phyloP scores from a whole-genome alignment of 2,888 invertebrate species.

The Lepidocyrtinus sp. region DNA sequence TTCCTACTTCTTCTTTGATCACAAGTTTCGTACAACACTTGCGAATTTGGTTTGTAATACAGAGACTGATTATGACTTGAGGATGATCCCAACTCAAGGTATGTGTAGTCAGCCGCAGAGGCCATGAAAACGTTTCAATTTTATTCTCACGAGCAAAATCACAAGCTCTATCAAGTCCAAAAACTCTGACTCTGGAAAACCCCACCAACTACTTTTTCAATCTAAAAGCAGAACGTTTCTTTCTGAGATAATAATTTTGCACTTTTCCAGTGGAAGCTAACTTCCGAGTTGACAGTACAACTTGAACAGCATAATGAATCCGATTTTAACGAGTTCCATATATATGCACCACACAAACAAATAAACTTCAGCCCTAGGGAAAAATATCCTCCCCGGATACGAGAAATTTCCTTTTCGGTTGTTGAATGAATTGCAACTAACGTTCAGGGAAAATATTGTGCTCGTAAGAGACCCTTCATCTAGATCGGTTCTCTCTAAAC shows the following conservation, averaged over 20 bases:
- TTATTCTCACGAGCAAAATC: slow-evolving; percentile 26
- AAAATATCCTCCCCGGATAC: slow-evolving; percentile 3
- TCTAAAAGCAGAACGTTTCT: background rate
- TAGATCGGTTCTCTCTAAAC: slow-evolving; percentile 46
- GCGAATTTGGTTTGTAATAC: slow-evolving; percentile 40
- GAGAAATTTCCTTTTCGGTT: background rate
- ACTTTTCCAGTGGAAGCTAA: background rate
- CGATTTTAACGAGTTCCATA: slow-evolving; percentile 11
- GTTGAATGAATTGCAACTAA: slow-evolving; percentile 8
- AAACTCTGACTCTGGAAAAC: slow-evolving; percentile 3
- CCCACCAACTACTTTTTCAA: background rate
- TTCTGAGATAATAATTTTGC: background rate
- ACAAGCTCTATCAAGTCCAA: slow-evolving; percentile 31
- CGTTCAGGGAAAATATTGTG: slow-evolving; percentile 26
- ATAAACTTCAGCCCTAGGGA: slow-evolving; percentile 1
- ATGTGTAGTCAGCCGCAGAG: slow-evolving; percentile 43
- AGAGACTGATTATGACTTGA: slow-evolving; percentile 30
- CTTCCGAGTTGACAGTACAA: slow-evolving; percentile 11
- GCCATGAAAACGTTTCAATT: slow-evolving; percentile 40
- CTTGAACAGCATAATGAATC: slow-evolving; percentile 8
- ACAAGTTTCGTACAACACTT: slow-evolving; percentile 50
- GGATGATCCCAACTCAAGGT: slow-evolving; percentile 26
- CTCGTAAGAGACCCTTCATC: slow-evolving; percentile 54
- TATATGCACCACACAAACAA: slow-evolving; percentile 14
- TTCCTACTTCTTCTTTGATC: slow-evolving; percentile 40